Base-by-base conservation (phyloP, 1,140 invertebrate species). In the Drosophila sproati region DNA sequence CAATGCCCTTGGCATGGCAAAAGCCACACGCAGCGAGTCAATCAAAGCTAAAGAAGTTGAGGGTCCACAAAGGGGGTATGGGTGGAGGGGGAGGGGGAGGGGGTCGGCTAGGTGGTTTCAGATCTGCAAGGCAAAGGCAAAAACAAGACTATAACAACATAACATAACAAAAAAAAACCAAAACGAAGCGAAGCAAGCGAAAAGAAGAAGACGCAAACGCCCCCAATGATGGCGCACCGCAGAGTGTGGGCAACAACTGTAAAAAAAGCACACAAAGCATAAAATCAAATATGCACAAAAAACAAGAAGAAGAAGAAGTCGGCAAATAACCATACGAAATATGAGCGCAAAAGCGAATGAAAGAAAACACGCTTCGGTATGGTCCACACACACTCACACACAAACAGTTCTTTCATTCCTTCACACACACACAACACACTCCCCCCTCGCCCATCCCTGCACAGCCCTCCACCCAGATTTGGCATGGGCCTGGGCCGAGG, bases 201-300 rank as follows among this genome's bases (percentile, higher is more conserved):
- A 34, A 51, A 70, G 50, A 62, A 54, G 64, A 45, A 54, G 50
- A 52, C 61, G 47, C 41, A 61, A 88, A 83, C 85, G 76, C 83
- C 83, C 85, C 68, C 73, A 72, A 52, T 72, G 68, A n/a, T 43
- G 39, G 55, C 69, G 61, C 41, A 76, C 20, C 20, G 20, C 52
- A 73, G 63, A 73, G 63, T 73, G 72, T 62, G 47, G 67, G 60
- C 67, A 75, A 64, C 61, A 87, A 88, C 83, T 89, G 85, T 89
- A 88, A 88, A 88, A 88, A 88, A 88, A 88, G 83, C 83, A 89
- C 83, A 88, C 83, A 70, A 88, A 88, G 83, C 83, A 88, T 83
- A 88, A 88, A 88, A 88, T 88, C 80, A 88, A 88, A 88, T 88
- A 86, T 88, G 83, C 83, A 88, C 83, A 88, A 48, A 57, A 7